Evolutionary conservation across 2,888 invertebrate species (phyloP), one percentile per base, ranked within the genome.

Genomic region (Nephrocerus scutellatus): DNA sequence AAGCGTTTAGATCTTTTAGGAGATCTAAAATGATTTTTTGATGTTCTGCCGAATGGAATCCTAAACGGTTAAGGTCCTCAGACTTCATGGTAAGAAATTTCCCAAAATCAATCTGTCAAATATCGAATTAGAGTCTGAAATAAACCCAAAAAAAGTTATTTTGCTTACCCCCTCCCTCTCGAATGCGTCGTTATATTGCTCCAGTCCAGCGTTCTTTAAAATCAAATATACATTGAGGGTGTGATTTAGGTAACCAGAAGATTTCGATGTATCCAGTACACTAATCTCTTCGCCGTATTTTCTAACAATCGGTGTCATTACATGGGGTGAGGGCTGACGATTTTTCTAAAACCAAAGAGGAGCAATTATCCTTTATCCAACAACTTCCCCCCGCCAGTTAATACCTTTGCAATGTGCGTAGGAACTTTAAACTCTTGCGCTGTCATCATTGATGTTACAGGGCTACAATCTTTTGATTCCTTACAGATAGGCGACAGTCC

Each of bases 211-310:
- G n/a, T 46, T 46, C 34, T 44, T 46, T 5, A 46, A 20, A 30
- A 46, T 39, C 25, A 46, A 7, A 22, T 41, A 36, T 14, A 46
- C 46, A 19, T 46, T 39, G 22, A 46, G 28, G 3, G 39, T 46
- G 33, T 46, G 46, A 31, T 46, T 46, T 23, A 46, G 44, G 30
- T 46, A 46, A 1, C 46, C 46, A 22, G 43, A 43, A 1, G 44
- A 39, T 1, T 43, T 43, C 1, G 46, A 46, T 13, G 43, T 46
- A 34, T 46, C 46, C 5, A 46, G 14, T n/a, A n/a, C n/a, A n/a
- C n/a, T n/a, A n/a, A n/a, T n/a, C n/a, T n/a, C n/a, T n/a, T n/a
- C n/a, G n/a, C n/a, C n/a, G n/a, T n/a, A n/a, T n/a, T n/a, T n/a
- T n/a, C n/a, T n/a, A n/a, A n/a, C n/a, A n/a, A n/a, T n/a, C n/a